A percentile compares a stretch with the other conserved stretches of the same genome.
Evolutionary conservation across 2,113 vertebrate genomes (phyloP).

Genomic region (Phaetusa simplex): DNA sequence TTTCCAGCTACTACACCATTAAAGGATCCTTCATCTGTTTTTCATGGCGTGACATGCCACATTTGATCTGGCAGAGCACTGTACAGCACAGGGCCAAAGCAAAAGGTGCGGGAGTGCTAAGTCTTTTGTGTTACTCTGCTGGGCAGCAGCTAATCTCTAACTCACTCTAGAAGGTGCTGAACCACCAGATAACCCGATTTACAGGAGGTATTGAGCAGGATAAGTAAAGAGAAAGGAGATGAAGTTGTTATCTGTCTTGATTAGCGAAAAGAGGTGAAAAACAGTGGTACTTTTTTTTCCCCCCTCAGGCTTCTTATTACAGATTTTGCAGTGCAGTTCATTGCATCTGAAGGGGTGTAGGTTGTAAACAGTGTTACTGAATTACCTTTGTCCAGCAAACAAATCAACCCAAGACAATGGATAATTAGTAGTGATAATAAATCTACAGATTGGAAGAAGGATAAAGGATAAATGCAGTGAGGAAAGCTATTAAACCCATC

Average conservation of each 20-base stretch:
- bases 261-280: neutral
- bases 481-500: conserved; percentile 34
- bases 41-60: neutral
- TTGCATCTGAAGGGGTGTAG: neutral
- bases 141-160: neutral
- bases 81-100: neutral
- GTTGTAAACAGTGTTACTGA: neutral
- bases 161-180: neutral
- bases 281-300: neutral
- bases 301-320: neutral
- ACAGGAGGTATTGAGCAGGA: neutral
- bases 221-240: neutral
- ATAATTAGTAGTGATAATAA: conserved; percentile 45
- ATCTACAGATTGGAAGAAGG: conserved; percentile 9
- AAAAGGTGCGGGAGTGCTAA: neutral
- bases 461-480: conserved; percentile 6
- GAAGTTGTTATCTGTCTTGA: conserved; percentile 12
- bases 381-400: conserved; percentile 8
- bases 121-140: neutral
- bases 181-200: neutral
- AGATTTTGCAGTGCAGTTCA: neutral
- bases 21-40: neutral
- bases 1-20: neutral
- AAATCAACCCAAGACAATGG: neutral
- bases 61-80: neutral